These are phyloP conservation scores for Corythoichthys intestinalis DNA, from an alignment of 2,113 vertebrate species.

Conservation along the genomic window DNA sequence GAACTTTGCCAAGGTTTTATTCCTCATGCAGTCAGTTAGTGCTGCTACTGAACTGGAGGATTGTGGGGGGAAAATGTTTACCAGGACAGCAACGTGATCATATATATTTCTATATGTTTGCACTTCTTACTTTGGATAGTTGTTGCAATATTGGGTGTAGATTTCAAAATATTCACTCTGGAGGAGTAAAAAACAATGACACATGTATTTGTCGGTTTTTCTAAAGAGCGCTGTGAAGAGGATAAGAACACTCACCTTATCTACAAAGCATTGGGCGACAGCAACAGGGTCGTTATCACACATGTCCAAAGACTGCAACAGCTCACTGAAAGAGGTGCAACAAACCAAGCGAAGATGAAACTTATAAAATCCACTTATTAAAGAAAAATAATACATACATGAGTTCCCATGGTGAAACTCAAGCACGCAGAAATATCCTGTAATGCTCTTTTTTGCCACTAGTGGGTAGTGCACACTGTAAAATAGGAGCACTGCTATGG, in stretches of 20 bases:
- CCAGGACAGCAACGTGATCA: background rate
- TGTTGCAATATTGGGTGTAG: conserved; percentile 98
- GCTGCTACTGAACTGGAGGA: conserved; percentile 83
- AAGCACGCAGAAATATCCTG: background rate
- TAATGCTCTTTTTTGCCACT: conserved; percentile 16
- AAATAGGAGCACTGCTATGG: background rate
- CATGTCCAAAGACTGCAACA: conserved; percentile 88
- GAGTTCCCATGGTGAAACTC: background rate
- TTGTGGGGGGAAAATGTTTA: background rate
- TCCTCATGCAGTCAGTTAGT: conserved; percentile 90
- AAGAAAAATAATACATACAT: background rate
- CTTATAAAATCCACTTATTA: background rate
- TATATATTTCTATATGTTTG: background rate
- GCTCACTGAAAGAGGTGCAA: conserved; percentile 71
- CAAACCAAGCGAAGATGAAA: background rate
- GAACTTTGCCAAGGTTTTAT: conserved; percentile 87
- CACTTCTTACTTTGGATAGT: conserved; percentile 93
- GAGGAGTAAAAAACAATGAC: background rate
- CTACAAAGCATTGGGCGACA: conserved; percentile 89
- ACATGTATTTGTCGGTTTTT: background rate
- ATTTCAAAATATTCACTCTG: conserved; percentile 96
- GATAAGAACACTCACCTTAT: conserved; percentile 75
- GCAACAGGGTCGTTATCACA: conserved; percentile 88
- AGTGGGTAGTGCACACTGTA: conserved; percentile 39
- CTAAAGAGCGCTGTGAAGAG: background rate